Percentiles rank a stretch among this genome's conserved stretches.
phyloP scores from a whole-genome alignment of 2,113 vertebrate species.

The Hipposideros armiger region DNA sequence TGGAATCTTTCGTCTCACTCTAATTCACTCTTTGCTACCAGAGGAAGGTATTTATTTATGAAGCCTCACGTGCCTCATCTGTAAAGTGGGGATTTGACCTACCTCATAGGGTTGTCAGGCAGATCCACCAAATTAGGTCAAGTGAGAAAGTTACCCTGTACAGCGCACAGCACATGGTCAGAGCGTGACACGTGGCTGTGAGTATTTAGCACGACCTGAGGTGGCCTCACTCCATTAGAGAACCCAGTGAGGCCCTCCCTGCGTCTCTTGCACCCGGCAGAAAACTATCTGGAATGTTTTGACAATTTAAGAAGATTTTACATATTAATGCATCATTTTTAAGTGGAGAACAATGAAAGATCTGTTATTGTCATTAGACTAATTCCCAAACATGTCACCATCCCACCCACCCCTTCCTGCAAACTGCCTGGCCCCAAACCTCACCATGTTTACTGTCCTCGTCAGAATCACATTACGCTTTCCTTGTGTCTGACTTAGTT shows the following conservation, averaged over 20 bases:
- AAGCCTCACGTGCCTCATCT: background rate
- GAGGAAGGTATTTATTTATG: background rate
- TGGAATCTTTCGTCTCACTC: too few relatives aligned
- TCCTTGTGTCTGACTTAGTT: background rate
- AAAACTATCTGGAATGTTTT: background rate
- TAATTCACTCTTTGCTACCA: background rate
- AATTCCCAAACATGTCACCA: background rate
- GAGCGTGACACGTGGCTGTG: too few relatives aligned
- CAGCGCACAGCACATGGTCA: background rate
- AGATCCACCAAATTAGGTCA: background rate
- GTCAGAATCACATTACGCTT: too few relatives aligned
- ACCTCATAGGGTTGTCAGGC: background rate
- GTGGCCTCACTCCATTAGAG: background rate
- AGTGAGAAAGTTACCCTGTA: background rate
- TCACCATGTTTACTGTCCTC: background rate
- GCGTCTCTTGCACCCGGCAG: background rate
- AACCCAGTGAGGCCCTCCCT: background rate
- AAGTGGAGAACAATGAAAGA: background rate
- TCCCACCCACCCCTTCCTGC: too few relatives aligned
- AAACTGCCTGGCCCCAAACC: background rate
- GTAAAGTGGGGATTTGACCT: background rate
- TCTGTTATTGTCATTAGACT: background rate
- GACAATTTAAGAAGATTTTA: background rate
- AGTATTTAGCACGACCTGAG: background rate
- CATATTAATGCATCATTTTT: background rate